phyloP scores from a whole-genome alignment of 2,888 invertebrate genomes.

The Cacoxenus indagator region DNA sequence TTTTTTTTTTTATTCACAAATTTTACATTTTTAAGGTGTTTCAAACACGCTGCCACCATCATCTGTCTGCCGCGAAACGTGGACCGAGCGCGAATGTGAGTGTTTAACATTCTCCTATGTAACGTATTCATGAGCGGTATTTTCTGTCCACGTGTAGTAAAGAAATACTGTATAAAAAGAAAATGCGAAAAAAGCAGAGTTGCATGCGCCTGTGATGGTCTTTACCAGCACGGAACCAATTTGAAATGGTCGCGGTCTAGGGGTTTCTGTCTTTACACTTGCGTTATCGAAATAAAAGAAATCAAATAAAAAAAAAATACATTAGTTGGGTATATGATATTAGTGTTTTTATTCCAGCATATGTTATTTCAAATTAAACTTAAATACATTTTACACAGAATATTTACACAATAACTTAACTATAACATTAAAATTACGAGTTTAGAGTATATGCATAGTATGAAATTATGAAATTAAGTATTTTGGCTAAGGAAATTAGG shows the following conservation, averaged over 20 bases:
- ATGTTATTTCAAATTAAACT: too few species aligned
- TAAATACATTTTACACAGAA: too few species aligned
- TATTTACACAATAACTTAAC: not conserved
- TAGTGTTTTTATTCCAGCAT: too few species aligned
- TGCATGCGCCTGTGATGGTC: conserved; percentile 34
- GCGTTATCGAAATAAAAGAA: too few species aligned
- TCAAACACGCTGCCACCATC: conserved; percentile 45
- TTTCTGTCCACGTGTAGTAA: not conserved
- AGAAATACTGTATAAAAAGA: too few species aligned
- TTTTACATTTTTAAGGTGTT: not conserved
- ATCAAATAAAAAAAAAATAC: too few species aligned
- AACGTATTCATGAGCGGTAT: not conserved
- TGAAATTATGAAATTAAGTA: too few species aligned
- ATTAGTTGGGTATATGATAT: too few species aligned
- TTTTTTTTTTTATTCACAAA: conserved; percentile 7
- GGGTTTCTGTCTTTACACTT: too few species aligned
- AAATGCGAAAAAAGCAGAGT: conserved; percentile 21
- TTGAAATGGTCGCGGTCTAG: conserved; percentile 16
- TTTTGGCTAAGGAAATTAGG: too few species aligned
- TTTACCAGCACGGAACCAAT: conserved; percentile 38
- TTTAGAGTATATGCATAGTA: not conserved
- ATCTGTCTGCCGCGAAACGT: conserved; percentile 47
- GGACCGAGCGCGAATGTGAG: conserved; percentile 34
- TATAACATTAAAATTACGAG: conserved; percentile 3
- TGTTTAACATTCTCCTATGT: not conserved